These are phyloP conservation scores for Euborellia annulipes DNA, from an alignment of 1,140 invertebrate genomes.

Conservation along the genomic window DNA sequence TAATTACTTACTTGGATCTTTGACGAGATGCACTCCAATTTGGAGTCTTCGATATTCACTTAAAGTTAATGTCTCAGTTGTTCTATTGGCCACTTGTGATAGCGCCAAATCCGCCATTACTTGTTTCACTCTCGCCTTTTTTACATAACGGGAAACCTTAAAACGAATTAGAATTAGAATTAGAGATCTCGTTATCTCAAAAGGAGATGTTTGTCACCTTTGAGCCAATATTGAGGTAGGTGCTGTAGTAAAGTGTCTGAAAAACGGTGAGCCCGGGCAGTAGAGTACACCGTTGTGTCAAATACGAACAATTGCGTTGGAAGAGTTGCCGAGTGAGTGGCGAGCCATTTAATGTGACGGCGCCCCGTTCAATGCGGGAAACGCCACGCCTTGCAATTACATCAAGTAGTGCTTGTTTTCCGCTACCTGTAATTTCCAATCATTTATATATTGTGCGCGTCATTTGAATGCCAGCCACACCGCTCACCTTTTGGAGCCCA, in stretches of 20 bases:
- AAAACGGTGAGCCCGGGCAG: conserved; percentile 70
- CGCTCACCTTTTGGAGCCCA: conserved; percentile 79
- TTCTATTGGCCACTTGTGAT: conserved; percentile 68
- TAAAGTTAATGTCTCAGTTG: conserved; percentile 57
- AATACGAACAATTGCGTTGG: conserved; percentile 68
- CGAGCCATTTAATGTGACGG: conserved; percentile 70
- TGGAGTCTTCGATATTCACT: conserved; percentile 72
- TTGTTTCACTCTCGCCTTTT: conserved; percentile 52
- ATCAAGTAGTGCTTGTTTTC: conserved; percentile 76
- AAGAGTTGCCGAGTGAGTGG: conserved; percentile 65
- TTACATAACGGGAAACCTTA: conserved; percentile 50
- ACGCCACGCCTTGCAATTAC: conserved; percentile 66
- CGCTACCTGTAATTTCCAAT: conserved; percentile 49
- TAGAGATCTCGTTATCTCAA: background rate
- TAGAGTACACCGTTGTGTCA: conserved; percentile 64
- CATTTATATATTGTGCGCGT: too few species aligned
- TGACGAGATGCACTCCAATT: conserved; percentile 72
- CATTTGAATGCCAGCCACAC: too few species aligned
- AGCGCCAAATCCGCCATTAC: conserved; percentile 78
- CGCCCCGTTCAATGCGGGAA: conserved; percentile 53
- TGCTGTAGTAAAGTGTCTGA: conserved; percentile 67
- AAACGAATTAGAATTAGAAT: conserved; percentile 13
- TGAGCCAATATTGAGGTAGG: conserved; percentile 37
- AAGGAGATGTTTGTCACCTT: conserved; percentile 33
- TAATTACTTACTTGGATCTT: conserved; percentile 52